Percentiles rank a stretch among this genome's conserved stretches.
phyloP scores from a whole-genome alignment of 2,113 vertebrate genomes.

The Gorsachius goisagi region DNA sequence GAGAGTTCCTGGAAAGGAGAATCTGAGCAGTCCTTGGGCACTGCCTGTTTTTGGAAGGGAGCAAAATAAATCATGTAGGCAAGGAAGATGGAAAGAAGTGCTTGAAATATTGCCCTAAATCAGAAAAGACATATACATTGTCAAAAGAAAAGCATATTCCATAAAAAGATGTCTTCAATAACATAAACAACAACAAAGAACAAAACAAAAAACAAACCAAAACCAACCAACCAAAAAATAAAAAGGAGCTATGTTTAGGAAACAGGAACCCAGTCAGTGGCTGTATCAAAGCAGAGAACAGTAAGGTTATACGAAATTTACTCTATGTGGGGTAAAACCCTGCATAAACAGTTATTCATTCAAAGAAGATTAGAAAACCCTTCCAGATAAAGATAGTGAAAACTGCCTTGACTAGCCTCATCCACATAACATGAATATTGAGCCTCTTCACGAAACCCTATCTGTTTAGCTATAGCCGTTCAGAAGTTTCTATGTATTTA shows the following conservation, averaged over 20 bases:
- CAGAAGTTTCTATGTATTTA: neutral
- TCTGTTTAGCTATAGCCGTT: neutral
- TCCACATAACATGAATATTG: neutral
- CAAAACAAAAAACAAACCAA: neutral
- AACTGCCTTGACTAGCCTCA: neutral
- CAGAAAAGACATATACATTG: neutral
- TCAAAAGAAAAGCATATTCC: neutral
- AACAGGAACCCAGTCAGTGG: neutral
- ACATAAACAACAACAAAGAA: neutral
- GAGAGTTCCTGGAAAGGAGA: neutral
- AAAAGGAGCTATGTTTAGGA: neutral
- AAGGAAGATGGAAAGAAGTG: neutral
- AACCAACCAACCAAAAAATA: neutral
- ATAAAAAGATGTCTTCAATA: neutral
- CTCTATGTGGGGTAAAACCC: neutral
- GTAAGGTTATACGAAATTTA: neutral
- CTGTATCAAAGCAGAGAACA: neutral
- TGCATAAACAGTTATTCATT: neutral
- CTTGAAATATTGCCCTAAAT: neutral
- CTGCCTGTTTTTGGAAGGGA: neutral
- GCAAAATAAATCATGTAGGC: neutral
- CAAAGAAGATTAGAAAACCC: neutral
- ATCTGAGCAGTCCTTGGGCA: neutral
- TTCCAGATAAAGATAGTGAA: neutral
- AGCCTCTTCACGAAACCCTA: neutral